A percentile compares a stretch with the other conserved stretches of the same genome.
phyloP scores from a whole-genome alignment of 2,888 invertebrate genomes.

The Gryllus longicercus region DNA sequence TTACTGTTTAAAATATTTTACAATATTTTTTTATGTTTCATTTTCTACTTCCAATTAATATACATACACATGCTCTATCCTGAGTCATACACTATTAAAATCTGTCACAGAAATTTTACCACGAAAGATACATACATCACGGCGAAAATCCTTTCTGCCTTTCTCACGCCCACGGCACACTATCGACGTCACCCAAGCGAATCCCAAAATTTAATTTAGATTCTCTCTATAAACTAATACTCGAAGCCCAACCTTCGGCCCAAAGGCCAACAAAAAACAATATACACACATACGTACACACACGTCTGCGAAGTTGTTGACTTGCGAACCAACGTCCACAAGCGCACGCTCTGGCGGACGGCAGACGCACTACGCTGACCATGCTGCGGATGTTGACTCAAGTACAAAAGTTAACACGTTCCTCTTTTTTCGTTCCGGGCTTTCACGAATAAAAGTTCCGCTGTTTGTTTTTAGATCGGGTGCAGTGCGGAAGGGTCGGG shows the following conservation, averaged over 20 bases:
- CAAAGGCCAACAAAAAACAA: not conserved
- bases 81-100: too few relatives aligned
- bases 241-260: not conserved
- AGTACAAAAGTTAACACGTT: conserved; percentile 1
- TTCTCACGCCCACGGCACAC: too few relatives aligned
- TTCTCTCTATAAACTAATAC: not conserved
- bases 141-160: too few relatives aligned
- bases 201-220: too few relatives aligned
- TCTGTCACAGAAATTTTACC: too few relatives aligned
- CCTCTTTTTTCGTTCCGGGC: not conserved
- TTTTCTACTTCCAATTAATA: too few relatives aligned
- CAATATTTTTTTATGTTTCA: too few relatives aligned
- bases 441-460: not conserved
- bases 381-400: not conserved
- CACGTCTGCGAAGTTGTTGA: not conserved
- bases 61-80: too few relatives aligned
- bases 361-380: not conserved
- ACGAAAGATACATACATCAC: too few relatives aligned
- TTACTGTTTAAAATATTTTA: too few relatives aligned
- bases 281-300: not conserved
- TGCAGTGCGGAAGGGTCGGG: not conserved
- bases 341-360: not conserved
- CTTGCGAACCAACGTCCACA: not conserved
- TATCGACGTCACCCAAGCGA: too few relatives aligned
- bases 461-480: not conserved